Base-by-base conservation (phyloP, 2,888 invertebrate genomes). In the Nymphalis urticae region DNA sequence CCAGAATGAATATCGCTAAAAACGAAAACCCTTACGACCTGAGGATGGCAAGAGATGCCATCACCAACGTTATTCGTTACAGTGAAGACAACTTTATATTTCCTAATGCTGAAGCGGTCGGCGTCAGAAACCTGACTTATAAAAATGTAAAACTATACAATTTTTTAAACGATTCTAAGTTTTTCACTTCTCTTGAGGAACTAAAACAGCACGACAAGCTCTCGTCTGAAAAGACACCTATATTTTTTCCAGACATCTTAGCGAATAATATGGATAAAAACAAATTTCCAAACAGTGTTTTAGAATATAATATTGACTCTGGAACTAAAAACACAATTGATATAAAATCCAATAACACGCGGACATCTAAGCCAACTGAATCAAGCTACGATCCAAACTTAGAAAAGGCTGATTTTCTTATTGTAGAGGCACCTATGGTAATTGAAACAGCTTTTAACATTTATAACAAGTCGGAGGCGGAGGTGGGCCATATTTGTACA, bases 351-450 rank as follows among this genome's bases (percentile, higher is more conserved):
- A 61, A 72, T 21, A 48, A 63, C 3, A 36, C 48, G 7, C 48
- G 10, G 3, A n/a, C 56, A n/a, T 61, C 72, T 36, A 59, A 72
- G 6, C 48, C 62, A 51, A 66, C 60, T n/a, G 47, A 53, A 36
- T 27, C 69, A 53, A 74, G 71, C 32, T 74, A 48, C 27, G 79
- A 81, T 58, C 64, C 67, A 7, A 81, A 81, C 3, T 76, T 66
- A 53, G 84, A 85, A 36, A 86, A 83, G 63, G 76, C 75, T 5
- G 88, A 89, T 76, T 86, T 81, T 66, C 71, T 85, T 9, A 75
- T 87, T n/a, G 83, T 86, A 76, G 85, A 83, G 54, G 62, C 76
- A 36, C 75, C 80, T 53, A 51, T 74, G 21, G 77, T 73, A 62
- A 67, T 68, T 0, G 76, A 65, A 58, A 32, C 48, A 51, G 36